phyloP scores from a whole-genome alignment of 2,113 vertebrate species.

The Oncorhynchus tshawytscha region DNA sequence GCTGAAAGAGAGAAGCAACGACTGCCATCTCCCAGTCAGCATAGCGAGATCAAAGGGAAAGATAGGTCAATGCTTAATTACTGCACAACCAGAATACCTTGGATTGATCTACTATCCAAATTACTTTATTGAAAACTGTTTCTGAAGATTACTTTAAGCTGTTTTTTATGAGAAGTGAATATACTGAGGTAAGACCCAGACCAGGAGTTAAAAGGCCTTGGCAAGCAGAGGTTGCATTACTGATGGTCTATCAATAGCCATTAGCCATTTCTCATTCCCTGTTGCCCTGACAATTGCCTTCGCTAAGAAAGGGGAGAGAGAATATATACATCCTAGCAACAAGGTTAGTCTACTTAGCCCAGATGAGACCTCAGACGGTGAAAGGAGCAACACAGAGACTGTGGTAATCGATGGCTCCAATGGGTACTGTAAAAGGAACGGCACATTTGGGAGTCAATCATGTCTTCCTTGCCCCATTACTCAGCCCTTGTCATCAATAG shows the following conservation, averaged over 20 bases:
- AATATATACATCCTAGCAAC: neutral
- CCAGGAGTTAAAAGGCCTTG: slow-evolving; percentile 28
- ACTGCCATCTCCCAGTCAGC: slow-evolving; percentile 22
- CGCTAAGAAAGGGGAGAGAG: neutral
- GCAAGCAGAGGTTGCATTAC: slow-evolving; percentile 39
- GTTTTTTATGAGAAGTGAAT: slow-evolving; percentile 54
- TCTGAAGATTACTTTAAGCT: slow-evolving; percentile 51
- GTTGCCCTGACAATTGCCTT: slow-evolving; percentile 11
- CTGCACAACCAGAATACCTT: slow-evolving; percentile 31
- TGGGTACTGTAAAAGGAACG: neutral
- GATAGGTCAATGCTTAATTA: slow-evolving; percentile 55
- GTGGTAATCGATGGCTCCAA: slow-evolving; percentile 7
- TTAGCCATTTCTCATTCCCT: slow-evolving; percentile 50
- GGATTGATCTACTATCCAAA: slow-evolving; percentile 34
- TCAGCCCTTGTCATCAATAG: neutral
- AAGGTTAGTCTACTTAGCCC: neutral
- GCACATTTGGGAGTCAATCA: neutral
- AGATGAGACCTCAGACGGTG: neutral
- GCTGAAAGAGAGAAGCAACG: slow-evolving; percentile 24
- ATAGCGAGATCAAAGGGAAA: slow-evolving; percentile 24
- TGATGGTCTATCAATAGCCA: slow-evolving; percentile 59
- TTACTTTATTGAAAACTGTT: slow-evolving; percentile 51
- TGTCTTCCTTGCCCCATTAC: neutral
- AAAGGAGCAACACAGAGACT: neutral
- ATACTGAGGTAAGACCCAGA: slow-evolving; percentile 51